These are phyloP conservation scores for Diadumene lineata DNA, from an alignment of 92 coral and sea anemone genomes.

Conservation along the genomic window DNA sequence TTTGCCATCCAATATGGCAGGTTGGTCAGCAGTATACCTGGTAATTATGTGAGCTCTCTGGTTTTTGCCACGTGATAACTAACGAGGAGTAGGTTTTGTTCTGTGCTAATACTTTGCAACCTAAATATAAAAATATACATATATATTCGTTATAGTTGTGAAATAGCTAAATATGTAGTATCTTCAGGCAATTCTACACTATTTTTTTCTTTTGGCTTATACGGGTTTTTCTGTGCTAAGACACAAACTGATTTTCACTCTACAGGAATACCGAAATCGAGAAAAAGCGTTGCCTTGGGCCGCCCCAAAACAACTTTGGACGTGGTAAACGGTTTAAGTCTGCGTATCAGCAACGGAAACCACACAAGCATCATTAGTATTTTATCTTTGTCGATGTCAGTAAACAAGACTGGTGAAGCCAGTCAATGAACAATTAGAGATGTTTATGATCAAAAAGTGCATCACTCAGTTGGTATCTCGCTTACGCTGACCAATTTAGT, in stretches of 20 bases:
- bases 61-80: conserved; percentile 8
- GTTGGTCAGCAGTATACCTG: neutral
- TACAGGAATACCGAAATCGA: neutral
- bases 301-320: neutral
- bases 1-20: neutral
- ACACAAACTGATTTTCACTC: neutral
- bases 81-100: conserved; percentile 4
- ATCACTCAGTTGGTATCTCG: neutral
- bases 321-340: neutral
- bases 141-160: neutral
- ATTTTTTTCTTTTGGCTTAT: too few species aligned
- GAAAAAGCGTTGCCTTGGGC: neutral
- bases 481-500: neutral
- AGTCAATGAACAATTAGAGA: neutral
- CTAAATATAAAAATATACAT: neutral
- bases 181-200: too few species aligned
- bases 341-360: neutral
- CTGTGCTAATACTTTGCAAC: conserved; percentile 1
- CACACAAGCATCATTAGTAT: neutral
- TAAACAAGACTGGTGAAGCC: too few species aligned
- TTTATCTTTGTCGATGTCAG: neutral
- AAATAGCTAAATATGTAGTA: neutral
- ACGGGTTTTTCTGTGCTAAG: neutral
- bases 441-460: neutral
- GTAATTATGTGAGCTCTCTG: neutral